Evolutionary conservation across 2,888 invertebrate genomes (phyloP), one percentile per base, ranked within the genome.

Genomic region (Hirtodrosophila histrioides): DNA sequence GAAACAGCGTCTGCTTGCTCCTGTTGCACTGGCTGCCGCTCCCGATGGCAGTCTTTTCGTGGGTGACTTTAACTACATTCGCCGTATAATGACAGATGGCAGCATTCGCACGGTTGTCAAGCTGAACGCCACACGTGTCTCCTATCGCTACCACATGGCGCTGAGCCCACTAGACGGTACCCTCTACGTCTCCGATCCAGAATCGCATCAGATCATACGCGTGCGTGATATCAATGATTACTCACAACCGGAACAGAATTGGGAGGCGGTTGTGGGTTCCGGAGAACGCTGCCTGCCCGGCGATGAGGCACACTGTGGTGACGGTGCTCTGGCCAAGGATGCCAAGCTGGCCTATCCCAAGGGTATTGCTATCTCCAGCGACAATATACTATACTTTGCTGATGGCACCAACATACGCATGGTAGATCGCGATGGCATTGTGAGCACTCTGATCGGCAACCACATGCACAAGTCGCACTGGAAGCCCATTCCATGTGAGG

Each of bases 141-240:
- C 98, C 0, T 98, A 99, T 92, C 96, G 98, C 57, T 99, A 99
- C 92, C 98, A 98, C 92, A 96, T 99, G 94, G 97, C 98, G 0
- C 93, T 99, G 41, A 98, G 98, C 84, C 99, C 99, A 0, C 93
- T 98, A 10, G 98, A 98, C 90, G 98, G 98, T 27, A 95, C 95
- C 1, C 93, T 99, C 8, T 99, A 98, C 92, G 97, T 99, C 84
- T 98, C 99, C 0, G 98, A 99, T 91, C 98, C 98, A 0, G 98
- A 98, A 91, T 97, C 97, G 0, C 97, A 98, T 91, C 98, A 98
- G 92, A 98, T 98, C 77, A 96, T 98, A 67, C 94, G 95, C 73
- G 97, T 97, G 1, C 94, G 96, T 41, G 95, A 96, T 88, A 95
- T 95, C 1, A 95, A 95, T 68, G 97, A 97, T 90, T 96, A 94